A percentile compares a stretch with the other conserved stretches of the same genome.
Evolutionary conservation across 1,140 invertebrate genomes (phyloP).

Genomic region (Drosophila cardini): DNA sequence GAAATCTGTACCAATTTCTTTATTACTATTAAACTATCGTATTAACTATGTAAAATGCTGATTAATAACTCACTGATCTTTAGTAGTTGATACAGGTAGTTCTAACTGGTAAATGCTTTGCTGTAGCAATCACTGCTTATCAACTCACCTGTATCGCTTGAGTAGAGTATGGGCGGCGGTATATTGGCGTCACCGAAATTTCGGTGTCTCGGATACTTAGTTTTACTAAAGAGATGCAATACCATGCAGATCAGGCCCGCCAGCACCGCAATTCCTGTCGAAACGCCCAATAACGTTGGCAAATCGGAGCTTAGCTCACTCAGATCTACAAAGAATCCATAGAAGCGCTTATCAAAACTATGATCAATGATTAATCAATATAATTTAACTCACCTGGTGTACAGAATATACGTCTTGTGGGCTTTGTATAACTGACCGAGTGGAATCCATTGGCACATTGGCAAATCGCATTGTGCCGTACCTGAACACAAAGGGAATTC

Average conservation of each 20-base stretch:
- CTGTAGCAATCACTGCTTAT: neutral
- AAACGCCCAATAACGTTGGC: conserved; percentile 91
- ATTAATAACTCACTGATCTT: too few species aligned
- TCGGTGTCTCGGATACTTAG: conserved; percentile 89
- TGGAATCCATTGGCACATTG: conserved; percentile 92
- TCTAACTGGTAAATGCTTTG: too few species aligned
- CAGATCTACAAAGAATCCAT: conserved; percentile 87
- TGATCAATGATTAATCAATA: too few species aligned
- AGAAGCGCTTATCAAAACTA: neutral
- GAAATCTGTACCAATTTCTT: too few species aligned
- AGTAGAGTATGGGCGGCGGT: conserved; percentile 92
- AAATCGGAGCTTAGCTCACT: conserved; percentile 92
- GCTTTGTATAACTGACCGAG: conserved; percentile 89
- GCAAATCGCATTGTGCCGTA: conserved; percentile 93
- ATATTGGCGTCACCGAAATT: conserved; percentile 93
- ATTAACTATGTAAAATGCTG: too few species aligned
- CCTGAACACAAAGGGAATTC: conserved; percentile 91
- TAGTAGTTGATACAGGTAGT: too few species aligned
- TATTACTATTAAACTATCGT: too few species aligned
- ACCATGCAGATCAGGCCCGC: conserved; percentile 94
- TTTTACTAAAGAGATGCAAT: conserved; percentile 91
- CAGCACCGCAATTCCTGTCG: conserved; percentile 92
- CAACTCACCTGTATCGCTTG: conserved; percentile 90
- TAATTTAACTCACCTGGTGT: conserved; percentile 88
- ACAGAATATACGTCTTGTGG: conserved; percentile 91